A percentile compares a stretch with the other conserved stretches of the same genome.
Evolutionary conservation across 2,113 vertebrate genomes (phyloP).

Genomic region (Esox niger): DNA sequence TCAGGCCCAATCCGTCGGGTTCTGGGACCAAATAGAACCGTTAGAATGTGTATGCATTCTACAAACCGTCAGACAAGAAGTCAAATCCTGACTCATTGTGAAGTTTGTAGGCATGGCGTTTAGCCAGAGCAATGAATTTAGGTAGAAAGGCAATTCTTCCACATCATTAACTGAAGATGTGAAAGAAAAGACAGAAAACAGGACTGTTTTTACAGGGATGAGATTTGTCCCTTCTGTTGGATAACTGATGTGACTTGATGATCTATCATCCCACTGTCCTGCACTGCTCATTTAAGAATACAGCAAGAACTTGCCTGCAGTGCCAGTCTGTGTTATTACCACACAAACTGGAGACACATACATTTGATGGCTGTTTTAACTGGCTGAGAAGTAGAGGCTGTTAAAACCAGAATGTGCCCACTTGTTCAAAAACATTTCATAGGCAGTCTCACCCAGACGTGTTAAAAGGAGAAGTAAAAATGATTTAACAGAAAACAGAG

Average conservation of each 20-base stretch:
- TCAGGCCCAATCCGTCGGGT: too few relatives aligned
- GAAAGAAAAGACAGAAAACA: background rate
- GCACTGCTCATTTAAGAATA: background rate
- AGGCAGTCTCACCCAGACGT: slow-evolving; percentile 29
- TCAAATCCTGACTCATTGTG: too few relatives aligned
- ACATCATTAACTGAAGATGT: slow-evolving; percentile 14
- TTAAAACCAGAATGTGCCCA: slow-evolving; percentile 28
- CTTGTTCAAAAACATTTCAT: slow-evolving; percentile 27
- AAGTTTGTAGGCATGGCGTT: too few relatives aligned
- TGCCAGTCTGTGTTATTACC: slow-evolving; percentile 17
- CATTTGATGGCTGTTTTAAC: slow-evolving; percentile 27
- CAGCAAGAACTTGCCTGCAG: slow-evolving; percentile 13
- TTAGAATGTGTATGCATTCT: too few relatives aligned
- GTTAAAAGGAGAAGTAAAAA: slow-evolving; percentile 33
- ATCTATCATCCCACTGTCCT: background rate
- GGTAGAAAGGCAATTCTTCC: background rate
- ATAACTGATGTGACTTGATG: background rate
- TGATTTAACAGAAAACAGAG: slow-evolving; percentile 24
- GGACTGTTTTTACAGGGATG: too few relatives aligned
- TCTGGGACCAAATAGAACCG: too few relatives aligned
- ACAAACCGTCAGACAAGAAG: too few relatives aligned
- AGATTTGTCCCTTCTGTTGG: too few relatives aligned
- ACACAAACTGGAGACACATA: slow-evolving; percentile 3
- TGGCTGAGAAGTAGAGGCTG: slow-evolving; percentile 17
- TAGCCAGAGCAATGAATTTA: too few relatives aligned